These are phyloP conservation scores for Harpalus rubripes DNA, from an alignment of 2,888 invertebrate species.

Conservation along the genomic window DNA sequence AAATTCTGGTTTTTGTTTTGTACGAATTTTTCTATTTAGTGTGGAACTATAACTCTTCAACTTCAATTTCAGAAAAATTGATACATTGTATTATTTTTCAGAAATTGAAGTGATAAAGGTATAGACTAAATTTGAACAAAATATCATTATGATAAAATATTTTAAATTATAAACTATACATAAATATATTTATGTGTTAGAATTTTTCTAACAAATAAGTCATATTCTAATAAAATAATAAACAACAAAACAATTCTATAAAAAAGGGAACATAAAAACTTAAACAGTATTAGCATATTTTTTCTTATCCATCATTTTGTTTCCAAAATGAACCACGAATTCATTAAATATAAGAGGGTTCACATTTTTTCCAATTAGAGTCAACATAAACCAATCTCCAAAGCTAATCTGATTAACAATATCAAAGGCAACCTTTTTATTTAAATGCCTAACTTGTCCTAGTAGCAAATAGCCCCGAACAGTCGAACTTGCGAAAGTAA, in stretches of 20 bases:
- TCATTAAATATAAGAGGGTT: conserved; percentile 85
- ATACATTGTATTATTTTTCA: no score
- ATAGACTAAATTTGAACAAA: no score
- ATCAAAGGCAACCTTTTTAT: conserved; percentile 77
- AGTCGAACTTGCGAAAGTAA: conserved; percentile 80
- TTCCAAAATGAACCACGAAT: conserved; percentile 76
- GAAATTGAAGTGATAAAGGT: no score
- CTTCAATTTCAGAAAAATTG: no score
- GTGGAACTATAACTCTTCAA: no score
- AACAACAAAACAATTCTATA: background rate
- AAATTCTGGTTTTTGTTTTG: no score
- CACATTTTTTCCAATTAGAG: conserved; percentile 87
- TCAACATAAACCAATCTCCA: conserved; percentile 89
- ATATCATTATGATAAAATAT: background rate
- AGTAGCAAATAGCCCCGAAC: conserved; percentile 82
- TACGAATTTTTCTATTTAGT: no score
- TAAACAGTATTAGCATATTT: conserved; percentile 34
- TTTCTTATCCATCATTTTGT: conserved; percentile 7
- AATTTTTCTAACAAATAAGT: background rate
- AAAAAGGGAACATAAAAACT: background rate
- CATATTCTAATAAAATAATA: background rate
- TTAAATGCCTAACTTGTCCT: conserved; percentile 81
- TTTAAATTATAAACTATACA: conserved; percentile 4
- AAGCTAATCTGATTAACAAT: conserved; percentile 80
- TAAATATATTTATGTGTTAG: background rate